phyloP scores from a whole-genome alignment of 2,113 vertebrate species.

The Anas platyrhynchos region DNA sequence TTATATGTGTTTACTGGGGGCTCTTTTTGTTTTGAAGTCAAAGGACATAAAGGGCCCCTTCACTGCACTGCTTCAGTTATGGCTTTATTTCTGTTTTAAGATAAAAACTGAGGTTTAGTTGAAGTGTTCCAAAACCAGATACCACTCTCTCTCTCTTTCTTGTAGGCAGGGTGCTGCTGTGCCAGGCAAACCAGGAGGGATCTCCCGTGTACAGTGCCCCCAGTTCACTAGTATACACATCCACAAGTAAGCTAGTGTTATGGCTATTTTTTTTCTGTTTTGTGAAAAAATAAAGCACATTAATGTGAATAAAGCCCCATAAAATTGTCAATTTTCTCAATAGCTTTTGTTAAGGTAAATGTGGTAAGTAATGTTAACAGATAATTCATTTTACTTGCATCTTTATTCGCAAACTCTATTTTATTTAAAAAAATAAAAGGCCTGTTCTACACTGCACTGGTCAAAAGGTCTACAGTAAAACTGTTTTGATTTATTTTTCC shows the following conservation, averaged over 20 bases:
- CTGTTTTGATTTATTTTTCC: not conserved
- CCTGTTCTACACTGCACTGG: not conserved
- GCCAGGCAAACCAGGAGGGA: conserved; percentile 86
- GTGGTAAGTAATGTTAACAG: not conserved
- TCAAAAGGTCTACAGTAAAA: not conserved
- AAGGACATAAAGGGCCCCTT: not conserved
- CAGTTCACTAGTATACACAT: conserved; percentile 87
- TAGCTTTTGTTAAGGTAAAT: not conserved
- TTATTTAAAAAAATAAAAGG: not conserved
- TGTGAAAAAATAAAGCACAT: conserved; percentile 60
- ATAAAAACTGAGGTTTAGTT: conserved; percentile 39
- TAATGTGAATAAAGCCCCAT: conserved; percentile 44
- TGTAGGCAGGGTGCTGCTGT: conserved; percentile 85
- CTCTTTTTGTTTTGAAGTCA: not conserved
- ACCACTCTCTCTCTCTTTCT: conserved; percentile 77
- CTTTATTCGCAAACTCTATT: not conserved
- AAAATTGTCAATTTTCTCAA: conserved; percentile 27
- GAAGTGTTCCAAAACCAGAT: conserved; percentile 70
- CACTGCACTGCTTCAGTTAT: not conserved
- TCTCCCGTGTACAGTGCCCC: conserved; percentile 85
- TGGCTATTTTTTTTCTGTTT: conserved; percentile 69
- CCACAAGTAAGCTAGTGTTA: conserved; percentile 82
- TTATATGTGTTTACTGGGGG: not conserved
- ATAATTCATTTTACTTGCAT: not conserved
- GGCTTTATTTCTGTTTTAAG: conserved; percentile 31